phyloP scores from a whole-genome alignment of 2,113 vertebrate genomes.

The Diphyllodes magnificus region DNA sequence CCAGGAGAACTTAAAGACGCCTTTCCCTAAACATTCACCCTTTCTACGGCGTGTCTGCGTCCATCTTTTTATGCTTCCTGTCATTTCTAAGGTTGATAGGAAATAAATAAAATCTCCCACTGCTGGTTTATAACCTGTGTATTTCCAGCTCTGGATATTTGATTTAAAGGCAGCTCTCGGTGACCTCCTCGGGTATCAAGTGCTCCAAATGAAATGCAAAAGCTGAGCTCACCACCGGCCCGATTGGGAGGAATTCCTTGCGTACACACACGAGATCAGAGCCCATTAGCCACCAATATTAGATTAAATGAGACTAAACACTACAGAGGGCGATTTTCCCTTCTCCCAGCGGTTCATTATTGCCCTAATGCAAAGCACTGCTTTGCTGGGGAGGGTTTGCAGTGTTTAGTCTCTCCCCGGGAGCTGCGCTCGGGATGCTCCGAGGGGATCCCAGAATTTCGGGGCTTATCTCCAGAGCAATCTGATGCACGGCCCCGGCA shows the following conservation, averaged over 20 bases:
- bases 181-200: background rate
- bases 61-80: background rate
- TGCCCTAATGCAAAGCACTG: slow-evolving; percentile 15
- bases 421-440: background rate
- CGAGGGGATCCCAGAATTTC: background rate
- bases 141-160: background rate
- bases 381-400: background rate
- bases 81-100: background rate
- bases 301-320: slow-evolving; percentile 63
- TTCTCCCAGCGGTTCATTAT: background rate
- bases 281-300: slow-evolving; percentile 36
- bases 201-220: background rate
- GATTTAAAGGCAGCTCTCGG: background rate
- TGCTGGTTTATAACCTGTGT: background rate
- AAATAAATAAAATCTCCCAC: background rate
- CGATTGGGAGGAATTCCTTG: background rate
- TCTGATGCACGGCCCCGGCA: slow-evolving; percentile 35
- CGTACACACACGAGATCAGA: slow-evolving; percentile 1
- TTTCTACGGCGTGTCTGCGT: rapidly evolving
- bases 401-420: background rate
- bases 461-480: slow-evolving; percentile 32
- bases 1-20: background rate
- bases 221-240: background rate
- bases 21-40: background rate
- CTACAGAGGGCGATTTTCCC: background rate